Evolutionary conservation across 2,888 invertebrate species (phyloP).

Genomic region (Agrotis ipsilon): DNA sequence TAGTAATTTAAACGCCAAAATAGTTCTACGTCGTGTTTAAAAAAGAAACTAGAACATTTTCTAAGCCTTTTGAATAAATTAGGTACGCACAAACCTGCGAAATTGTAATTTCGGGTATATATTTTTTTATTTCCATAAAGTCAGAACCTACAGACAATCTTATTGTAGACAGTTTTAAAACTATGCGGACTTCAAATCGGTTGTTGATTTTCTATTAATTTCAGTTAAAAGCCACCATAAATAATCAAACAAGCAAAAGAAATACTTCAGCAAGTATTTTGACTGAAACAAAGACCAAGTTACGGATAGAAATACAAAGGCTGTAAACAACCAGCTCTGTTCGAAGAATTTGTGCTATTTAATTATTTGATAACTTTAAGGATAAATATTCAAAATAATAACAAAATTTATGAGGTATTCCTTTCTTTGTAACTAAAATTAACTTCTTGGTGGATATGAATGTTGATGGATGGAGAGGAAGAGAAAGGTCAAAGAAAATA

Average conservation of each 20-base stretch:
- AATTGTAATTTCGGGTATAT: neutral
- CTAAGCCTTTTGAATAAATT: slow-evolving; percentile 3
- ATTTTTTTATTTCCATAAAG: neutral
- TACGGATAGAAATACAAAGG: neutral
- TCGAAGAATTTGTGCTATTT: neutral
- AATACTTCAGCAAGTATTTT: slow-evolving; percentile 1
- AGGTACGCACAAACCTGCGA: neutral
- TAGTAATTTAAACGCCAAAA: neutral
- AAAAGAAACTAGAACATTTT: neutral
- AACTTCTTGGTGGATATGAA: too few species aligned
- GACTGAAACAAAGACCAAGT: slow-evolving; percentile 1
- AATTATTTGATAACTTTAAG: slow-evolving; percentile 12
- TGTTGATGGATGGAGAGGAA: too few species aligned
- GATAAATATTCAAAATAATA: slow-evolving; percentile 3
- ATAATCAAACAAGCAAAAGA: slow-evolving; percentile 8
- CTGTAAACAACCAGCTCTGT: neutral
- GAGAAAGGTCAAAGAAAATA: too few species aligned
- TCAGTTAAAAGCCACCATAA: neutral
- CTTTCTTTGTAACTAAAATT: slow-evolving; percentile 3
- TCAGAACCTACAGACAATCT: neutral
- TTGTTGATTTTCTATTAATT: neutral
- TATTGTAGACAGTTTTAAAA: neutral
- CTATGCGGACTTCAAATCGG: neutral
- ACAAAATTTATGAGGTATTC: slow-evolving; percentile 3
- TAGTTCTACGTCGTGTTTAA: neutral